Conservation (phyloP, 2,888 invertebrate species). For the Melanotus villosus region DNA sequence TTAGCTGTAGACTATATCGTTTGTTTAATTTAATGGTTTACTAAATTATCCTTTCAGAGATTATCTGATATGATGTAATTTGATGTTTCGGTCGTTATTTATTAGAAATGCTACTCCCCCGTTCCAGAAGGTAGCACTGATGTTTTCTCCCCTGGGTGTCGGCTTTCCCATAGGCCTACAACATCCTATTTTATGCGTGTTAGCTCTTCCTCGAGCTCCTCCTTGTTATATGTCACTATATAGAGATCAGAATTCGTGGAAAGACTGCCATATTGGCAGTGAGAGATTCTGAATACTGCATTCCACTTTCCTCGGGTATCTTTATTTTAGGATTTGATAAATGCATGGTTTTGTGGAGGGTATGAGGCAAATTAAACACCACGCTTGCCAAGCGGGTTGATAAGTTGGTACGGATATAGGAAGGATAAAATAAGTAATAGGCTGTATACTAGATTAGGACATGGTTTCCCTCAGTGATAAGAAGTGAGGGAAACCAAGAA, state of each 20-base stretch:
- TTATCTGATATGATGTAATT: too few species aligned
- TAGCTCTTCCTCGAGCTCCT: too few species aligned
- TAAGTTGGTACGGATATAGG: neutral
- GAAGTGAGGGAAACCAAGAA: neutral
- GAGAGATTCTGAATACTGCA: neutral
- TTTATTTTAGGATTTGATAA: neutral
- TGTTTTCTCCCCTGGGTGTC: too few species aligned
- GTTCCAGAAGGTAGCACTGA: too few species aligned
- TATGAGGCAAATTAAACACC: neutral
- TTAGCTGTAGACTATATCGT: too few species aligned
- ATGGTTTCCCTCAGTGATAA: neutral
- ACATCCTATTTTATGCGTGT: too few species aligned
- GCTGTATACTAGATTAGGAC: neutral
- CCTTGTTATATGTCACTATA: too few species aligned
- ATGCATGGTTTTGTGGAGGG: neutral
- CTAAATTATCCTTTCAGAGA: too few species aligned
- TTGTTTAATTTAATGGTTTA: too few species aligned
- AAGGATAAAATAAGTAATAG: neutral
- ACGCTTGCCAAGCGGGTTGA: slow-evolving; percentile 5
- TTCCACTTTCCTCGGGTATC: neutral
- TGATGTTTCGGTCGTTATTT: too few species aligned
- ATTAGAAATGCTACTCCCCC: too few species aligned
- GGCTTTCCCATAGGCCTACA: too few species aligned
- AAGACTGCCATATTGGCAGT: neutral
- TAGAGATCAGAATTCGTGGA: neutral